A percentile compares a stretch with the other conserved stretches of the same genome.
phyloP scores from a whole-genome alignment of 2,113 vertebrate species.

The Aviceda subcristata region DNA sequence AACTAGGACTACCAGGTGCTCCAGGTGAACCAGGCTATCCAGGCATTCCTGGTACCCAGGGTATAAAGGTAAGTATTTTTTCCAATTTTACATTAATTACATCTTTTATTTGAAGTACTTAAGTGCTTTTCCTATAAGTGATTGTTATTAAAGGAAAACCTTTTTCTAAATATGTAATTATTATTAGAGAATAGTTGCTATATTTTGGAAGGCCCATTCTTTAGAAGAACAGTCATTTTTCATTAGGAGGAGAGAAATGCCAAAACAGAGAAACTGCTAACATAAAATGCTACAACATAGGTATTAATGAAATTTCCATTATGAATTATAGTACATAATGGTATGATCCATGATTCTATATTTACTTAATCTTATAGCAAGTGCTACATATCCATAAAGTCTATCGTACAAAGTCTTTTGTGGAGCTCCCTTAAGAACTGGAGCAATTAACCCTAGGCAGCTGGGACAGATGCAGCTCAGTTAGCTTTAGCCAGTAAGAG shows the following conservation, averaged over 20 bases:
- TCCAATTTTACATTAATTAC: not conserved
- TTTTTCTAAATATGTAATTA: not conserved
- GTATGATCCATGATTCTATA: not conserved
- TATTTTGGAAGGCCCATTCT: not conserved
- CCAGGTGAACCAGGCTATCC: slow-evolving; percentile 86
- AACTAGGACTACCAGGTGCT: slow-evolving; percentile 76
- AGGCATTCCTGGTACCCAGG: slow-evolving; percentile 85
- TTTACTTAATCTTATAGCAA: not conserved
- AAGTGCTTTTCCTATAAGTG: not conserved
- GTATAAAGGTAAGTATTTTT: slow-evolving; percentile 78
- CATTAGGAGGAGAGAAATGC: not conserved
- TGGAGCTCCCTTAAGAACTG: not conserved
- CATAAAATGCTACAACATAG: not conserved
- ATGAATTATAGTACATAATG: not conserved
- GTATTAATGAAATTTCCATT: not conserved
- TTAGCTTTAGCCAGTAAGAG: not conserved
- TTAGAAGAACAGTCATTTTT: not conserved
- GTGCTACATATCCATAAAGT: not conserved
- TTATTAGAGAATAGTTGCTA: not conserved
- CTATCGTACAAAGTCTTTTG: not conserved
- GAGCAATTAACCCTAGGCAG: not conserved
- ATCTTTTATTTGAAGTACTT: not conserved
- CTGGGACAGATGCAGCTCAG: not conserved
- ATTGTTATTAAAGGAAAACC: not conserved
- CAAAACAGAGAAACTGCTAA: not conserved